Conservation (phyloP, 1,140 invertebrate genomes). For the Agraylea sexmaculata region DNA sequence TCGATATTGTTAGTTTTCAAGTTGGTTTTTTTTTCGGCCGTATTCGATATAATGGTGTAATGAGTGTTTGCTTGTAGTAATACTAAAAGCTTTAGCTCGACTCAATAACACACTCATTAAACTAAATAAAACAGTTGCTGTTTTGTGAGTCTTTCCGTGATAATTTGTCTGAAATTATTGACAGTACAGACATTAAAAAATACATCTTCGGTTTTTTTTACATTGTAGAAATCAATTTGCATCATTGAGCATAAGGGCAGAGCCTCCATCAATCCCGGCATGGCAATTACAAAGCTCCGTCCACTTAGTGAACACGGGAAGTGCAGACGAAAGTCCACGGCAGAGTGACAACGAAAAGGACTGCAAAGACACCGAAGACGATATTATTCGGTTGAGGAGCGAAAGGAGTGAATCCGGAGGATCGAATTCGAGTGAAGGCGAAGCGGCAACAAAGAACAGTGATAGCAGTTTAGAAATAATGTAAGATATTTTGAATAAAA, state of each 20-base stretch:
- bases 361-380: conserved; percentile 27
- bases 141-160: too few species aligned
- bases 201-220: background rate
- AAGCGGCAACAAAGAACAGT: conserved; percentile 54
- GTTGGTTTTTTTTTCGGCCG: too few species aligned
- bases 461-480: conserved; percentile 59
- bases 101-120: too few species aligned
- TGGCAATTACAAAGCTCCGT: conserved; percentile 56
- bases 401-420: conserved; percentile 42
- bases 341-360: conserved; percentile 24
- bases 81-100: too few species aligned
- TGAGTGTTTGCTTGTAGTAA: too few species aligned
- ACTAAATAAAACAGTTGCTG: too few species aligned
- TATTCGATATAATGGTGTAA: too few species aligned
- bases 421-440: conserved; percentile 48
- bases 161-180: too few species aligned
- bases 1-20: too few species aligned
- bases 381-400: conserved; percentile 26
- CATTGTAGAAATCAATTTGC: conserved; percentile 63
- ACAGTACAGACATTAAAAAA: background rate
- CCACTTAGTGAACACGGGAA: conserved; percentile 21
- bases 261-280: conserved; percentile 60
- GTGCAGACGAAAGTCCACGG: conserved; percentile 20
- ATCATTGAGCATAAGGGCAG: conserved; percentile 41
- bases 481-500: conserved; percentile 29